Evolutionary conservation across 1,140 invertebrate genomes (phyloP).

Genomic region (Brachionus koreanus): DNA sequence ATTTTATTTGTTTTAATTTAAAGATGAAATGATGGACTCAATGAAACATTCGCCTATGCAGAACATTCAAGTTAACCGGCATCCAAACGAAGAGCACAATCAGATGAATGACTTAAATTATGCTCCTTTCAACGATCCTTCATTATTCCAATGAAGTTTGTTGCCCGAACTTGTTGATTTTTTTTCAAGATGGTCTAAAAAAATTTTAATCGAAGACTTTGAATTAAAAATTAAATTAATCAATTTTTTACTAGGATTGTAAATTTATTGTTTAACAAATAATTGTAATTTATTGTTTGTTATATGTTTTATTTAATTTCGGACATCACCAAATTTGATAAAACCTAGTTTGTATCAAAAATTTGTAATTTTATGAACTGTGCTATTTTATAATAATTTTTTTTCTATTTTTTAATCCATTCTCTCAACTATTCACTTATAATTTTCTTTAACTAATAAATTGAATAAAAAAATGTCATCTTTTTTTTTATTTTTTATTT

Average conservation of each 20-base stretch:
- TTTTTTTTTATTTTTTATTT: too few relatives aligned
- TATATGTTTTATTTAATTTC: background rate
- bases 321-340: background rate
- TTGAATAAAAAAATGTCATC: too few relatives aligned
- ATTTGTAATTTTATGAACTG: background rate
- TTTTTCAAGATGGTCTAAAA: background rate
- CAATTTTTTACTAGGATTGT: background rate
- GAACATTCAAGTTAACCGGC: background rate
- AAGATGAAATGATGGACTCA: slow-evolving; percentile 41
- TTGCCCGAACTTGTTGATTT: background rate
- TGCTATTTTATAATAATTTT: too few relatives aligned
- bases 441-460: too few relatives aligned
- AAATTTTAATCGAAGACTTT: background rate
- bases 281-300: background rate
- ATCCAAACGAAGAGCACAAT: background rate
- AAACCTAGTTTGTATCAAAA: background rate
- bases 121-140: background rate
- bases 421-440: too few relatives aligned
- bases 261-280: background rate
- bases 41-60: slow-evolving; percentile 34
- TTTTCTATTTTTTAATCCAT: too few relatives aligned
- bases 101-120: slow-evolving; percentile 21
- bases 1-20: background rate
- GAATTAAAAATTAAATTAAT: background rate
- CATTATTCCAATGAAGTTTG: background rate